These are phyloP conservation scores for Agapetus fuscipes DNA, from an alignment of 2,888 invertebrate species.

Conservation along the genomic window DNA sequence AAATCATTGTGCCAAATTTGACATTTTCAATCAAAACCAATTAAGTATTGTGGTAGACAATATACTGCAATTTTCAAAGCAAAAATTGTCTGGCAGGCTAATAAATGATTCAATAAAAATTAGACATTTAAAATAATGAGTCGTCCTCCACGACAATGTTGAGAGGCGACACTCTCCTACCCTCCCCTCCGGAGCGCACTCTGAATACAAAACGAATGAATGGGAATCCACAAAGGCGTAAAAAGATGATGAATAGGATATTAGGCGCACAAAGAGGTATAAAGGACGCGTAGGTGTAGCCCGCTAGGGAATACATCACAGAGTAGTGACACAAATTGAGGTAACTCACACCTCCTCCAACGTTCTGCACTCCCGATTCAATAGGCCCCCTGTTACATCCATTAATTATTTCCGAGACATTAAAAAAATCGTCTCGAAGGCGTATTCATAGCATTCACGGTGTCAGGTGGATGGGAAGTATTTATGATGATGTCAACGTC, in stretches of 20 bases:
- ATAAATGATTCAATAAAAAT: too few species aligned
- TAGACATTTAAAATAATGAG: not conserved
- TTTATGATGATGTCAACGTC: not conserved
- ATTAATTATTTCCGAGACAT: constrained; percentile 22
- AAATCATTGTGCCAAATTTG: too few species aligned
- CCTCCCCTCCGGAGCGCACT: constrained; percentile 7
- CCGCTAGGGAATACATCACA: constrained; percentile 18
- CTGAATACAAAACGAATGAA: constrained; percentile 28
- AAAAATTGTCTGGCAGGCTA: too few species aligned
- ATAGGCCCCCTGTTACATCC: constrained; percentile 17
- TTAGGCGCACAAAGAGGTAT: constrained; percentile 18
- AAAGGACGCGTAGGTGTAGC: constrained; percentile 19
- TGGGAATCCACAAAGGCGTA: constrained; percentile 46
- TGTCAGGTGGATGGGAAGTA: not conserved
- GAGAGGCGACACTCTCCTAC: constrained; percentile 6
- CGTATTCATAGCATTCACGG: not conserved
- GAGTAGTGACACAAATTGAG: constrained; percentile 21
- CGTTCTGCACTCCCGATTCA: constrained; percentile 22
- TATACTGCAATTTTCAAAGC: too few species aligned
- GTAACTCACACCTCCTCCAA: constrained; percentile 12
- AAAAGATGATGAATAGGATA: constrained; percentile 47
- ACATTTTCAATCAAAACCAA: too few species aligned
- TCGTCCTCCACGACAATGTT: not conserved
- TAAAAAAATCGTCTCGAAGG: constrained; percentile 18
- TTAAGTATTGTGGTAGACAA: too few species aligned